Conservation (phyloP, 1,140 invertebrate species). For the Danaus plexippus region DNA sequence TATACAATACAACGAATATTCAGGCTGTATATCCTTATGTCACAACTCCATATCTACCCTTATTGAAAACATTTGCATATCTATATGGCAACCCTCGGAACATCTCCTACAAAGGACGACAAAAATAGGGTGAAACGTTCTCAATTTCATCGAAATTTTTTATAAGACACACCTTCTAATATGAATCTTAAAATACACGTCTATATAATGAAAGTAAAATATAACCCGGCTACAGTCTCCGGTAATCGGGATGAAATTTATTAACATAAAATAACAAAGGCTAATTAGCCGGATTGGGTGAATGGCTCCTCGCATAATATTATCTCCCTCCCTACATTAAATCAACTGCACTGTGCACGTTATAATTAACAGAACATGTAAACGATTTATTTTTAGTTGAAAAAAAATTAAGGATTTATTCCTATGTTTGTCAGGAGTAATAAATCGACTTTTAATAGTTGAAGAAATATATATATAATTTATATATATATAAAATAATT, state of each 20-base stretch:
- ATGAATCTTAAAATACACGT: no score
- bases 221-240: constrained; percentile 17
- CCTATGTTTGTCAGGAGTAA: no score
- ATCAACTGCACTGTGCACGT: constrained; percentile 20
- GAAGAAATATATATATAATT: no score
- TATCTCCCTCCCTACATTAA: constrained; percentile 30
- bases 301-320: constrained; percentile 40
- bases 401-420: no score
- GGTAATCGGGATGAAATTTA: constrained; percentile 52
- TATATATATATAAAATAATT: no score
- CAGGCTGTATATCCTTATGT: constrained; percentile 19
- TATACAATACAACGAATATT: constrained; percentile 21
- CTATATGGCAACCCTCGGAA: constrained; percentile 30
- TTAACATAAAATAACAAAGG: constrained; percentile 66
- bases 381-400: neutral
- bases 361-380: constrained; percentile 14
- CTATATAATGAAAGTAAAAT: no score
- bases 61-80: constrained; percentile 63
- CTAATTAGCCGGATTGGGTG: constrained; percentile 47
- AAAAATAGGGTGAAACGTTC: constrained; percentile 11
- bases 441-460: no score
- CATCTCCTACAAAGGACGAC: constrained; percentile 18
- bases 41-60: constrained; percentile 24
- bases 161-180: neutral
- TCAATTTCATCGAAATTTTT: neutral